Evolutionary conservation across 2,797 vertebrate species (phyloP).

Genomic region (Crocidura indochinensis): DNA sequence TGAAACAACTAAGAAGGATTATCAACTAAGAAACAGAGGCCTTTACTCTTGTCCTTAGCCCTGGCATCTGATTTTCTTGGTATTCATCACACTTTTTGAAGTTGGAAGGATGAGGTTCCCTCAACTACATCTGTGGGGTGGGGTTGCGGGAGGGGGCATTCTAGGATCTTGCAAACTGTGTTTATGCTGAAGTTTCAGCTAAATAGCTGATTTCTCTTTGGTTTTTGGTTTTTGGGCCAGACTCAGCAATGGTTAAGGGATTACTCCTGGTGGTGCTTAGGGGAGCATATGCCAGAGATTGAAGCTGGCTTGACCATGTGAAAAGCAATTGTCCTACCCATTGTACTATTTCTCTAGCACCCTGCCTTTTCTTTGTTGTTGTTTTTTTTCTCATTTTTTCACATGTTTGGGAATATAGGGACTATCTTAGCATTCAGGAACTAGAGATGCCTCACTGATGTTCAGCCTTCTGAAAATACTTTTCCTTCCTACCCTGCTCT

Average conservation of each 20-base stretch:
- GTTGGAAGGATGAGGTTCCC: not conserved
- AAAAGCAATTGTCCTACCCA: too few species aligned
- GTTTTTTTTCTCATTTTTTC: not conserved
- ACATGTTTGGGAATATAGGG: not conserved
- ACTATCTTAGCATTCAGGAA: not conserved
- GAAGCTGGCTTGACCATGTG: too few species aligned
- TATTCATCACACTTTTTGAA: not conserved
- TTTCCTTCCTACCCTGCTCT: not conserved
- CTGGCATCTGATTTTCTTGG: not conserved
- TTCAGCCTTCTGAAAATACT: not conserved
- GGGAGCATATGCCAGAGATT: too few species aligned
- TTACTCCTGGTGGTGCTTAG: too few species aligned
- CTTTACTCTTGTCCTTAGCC: not conserved
- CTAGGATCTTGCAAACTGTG: not conserved
- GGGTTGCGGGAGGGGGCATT: too few species aligned
- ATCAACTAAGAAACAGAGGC: not conserved
- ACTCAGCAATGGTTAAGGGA: too few species aligned
- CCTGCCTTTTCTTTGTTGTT: too few species aligned
- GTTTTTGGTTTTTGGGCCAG: too few species aligned
- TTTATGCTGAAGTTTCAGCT: too few species aligned
- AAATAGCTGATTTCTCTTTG: not conserved
- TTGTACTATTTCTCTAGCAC: too few species aligned
- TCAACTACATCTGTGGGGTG: not conserved
- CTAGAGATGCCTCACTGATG: too few species aligned
- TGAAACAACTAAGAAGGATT: not conserved